These are phyloP conservation scores for Ectobius pallidus DNA, from an alignment of 2,888 invertebrate genomes.

Conservation along the genomic window DNA sequence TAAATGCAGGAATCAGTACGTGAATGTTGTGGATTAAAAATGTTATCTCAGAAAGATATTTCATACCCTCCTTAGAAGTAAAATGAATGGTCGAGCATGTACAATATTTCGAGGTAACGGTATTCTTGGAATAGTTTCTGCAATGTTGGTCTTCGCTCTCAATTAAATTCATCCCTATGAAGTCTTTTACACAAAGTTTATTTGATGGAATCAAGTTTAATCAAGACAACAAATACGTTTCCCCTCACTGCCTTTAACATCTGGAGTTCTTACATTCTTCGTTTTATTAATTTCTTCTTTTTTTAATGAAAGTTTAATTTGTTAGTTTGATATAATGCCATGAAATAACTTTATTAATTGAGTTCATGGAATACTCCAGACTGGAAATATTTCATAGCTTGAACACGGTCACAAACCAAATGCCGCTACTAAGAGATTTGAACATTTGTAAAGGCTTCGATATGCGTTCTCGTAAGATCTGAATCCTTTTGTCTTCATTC, in stretches of 20 bases:
- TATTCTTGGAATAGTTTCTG: too few species aligned
- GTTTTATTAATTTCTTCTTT: neutral
- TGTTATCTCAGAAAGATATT: too few species aligned
- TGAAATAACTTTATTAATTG: conserved; percentile 26
- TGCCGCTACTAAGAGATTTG: neutral
- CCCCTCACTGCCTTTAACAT: neutral
- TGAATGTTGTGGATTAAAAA: too few species aligned
- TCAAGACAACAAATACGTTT: neutral
- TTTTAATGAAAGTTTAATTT: conserved; percentile 1
- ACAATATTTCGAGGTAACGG: too few species aligned
- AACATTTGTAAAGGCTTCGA: conserved; percentile 7
- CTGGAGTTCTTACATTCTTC: neutral
- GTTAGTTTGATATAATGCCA: conserved; percentile 18
- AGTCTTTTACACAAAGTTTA: conserved; percentile 13
- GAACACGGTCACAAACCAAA: neutral
- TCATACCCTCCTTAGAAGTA: too few species aligned
- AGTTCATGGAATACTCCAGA: neutral
- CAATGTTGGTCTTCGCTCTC: too few species aligned
- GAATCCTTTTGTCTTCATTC: conserved; percentile 18
- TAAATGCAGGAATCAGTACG: too few species aligned
- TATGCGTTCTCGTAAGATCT: conserved; percentile 12
- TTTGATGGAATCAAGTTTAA: neutral
- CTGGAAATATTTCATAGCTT: neutral
- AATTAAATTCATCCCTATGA: too few species aligned
- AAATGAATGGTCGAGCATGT: too few species aligned